phyloP scores from a whole-genome alignment of 2,888 invertebrate species.

The Terebella lapidaria region DNA sequence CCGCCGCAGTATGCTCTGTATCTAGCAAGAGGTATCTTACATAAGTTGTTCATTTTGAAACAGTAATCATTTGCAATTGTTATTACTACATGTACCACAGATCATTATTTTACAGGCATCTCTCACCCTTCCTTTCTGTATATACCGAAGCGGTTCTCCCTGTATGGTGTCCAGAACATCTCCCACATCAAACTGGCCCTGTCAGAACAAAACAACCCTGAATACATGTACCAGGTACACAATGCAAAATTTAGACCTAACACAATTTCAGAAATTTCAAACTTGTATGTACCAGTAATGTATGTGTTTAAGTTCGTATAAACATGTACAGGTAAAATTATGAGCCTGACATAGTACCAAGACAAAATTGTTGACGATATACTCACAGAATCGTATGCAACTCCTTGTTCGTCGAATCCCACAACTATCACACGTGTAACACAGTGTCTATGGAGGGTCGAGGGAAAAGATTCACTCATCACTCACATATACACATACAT shows the following conservation, averaged over 20 bases:
- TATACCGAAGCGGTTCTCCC: neutral
- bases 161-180: constrained; percentile 1
- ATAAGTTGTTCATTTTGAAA: no score
- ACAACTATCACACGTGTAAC: neutral
- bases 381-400: neutral
- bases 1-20: neutral
- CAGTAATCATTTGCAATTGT: no score
- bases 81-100: no score
- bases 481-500: neutral
- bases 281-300: no score
- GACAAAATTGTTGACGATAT: neutral
- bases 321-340: neutral
- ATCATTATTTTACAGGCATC: no score
- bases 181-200: constrained; percentile 1
- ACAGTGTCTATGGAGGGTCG: neutral
- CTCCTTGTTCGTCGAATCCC: neutral
- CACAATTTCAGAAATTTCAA: no score
- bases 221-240: no score
- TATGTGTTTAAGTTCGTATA: no score
- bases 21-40: no score
- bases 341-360: neutral
- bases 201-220: neutral
- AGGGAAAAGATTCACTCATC: neutral
- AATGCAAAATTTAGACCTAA: no score
- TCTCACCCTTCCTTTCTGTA: neutral